phyloP scores from a whole-genome alignment of 1,140 invertebrate genomes.

The Drosophila pseudoananassae region DNA sequence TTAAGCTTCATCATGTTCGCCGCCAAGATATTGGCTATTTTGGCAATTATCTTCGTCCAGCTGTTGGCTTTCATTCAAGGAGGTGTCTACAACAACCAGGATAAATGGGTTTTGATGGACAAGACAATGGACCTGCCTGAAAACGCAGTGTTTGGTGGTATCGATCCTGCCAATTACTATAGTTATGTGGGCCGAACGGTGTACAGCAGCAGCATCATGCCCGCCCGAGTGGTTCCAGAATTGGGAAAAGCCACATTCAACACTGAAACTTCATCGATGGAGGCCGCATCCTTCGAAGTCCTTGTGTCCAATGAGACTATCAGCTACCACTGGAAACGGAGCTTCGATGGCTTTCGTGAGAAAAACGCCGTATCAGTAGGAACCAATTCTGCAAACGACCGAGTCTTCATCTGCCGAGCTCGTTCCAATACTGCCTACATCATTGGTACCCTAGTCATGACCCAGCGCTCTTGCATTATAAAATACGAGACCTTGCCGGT shows the following conservation, averaged over 20 bases:
- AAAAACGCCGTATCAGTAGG: conserved; percentile 56
- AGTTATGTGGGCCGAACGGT: conserved; percentile 47
- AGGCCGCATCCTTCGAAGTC: conserved; percentile 17
- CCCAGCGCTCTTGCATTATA: conserved; percentile 30
- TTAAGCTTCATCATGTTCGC: conserved; percentile 31
- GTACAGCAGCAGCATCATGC: conserved; percentile 28
- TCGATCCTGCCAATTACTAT: conserved; percentile 48
- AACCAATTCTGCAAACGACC: conserved; percentile 30
- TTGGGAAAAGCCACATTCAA: conserved; percentile 42
- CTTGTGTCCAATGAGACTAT: conserved; percentile 50
- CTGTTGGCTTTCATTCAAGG: conserved; percentile 36
- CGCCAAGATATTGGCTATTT: conserved; percentile 2
- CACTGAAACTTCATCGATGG: conserved; percentile 8
- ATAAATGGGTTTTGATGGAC: conserved; percentile 42
- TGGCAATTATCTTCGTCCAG: conserved; percentile 37
- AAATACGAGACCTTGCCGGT: conserved; percentile 17
- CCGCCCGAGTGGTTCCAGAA: conserved; percentile 50
- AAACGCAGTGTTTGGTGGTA: conserved; percentile 36
- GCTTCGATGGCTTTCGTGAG: conserved; percentile 54
- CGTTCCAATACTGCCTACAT: conserved; percentile 20
- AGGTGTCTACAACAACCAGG: conserved; percentile 35
- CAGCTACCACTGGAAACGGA: conserved; percentile 51
- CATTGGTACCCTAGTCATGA: conserved; percentile 42
- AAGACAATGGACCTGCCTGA: conserved; percentile 39
- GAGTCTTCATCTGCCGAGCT: conserved; percentile 48